A percentile compares a stretch with the other conserved stretches of the same genome.
These are phyloP conservation scores for Centroberyx gerrardi DNA, from an alignment of 2,797 vertebrate species.

Conservation along the genomic window DNA sequence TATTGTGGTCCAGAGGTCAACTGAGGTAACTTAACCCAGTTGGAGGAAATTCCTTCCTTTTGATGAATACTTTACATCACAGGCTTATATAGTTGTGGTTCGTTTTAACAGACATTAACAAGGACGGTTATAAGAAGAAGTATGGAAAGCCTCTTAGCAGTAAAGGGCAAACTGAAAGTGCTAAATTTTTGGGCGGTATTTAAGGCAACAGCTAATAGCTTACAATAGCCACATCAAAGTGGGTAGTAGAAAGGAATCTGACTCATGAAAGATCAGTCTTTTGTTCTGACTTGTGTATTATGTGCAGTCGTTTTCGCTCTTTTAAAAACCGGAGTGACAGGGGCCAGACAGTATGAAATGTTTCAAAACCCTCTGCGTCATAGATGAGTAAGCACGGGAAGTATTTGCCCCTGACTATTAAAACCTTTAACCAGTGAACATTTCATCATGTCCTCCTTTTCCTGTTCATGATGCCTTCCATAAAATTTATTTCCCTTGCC, in stretches of 20 bases:
- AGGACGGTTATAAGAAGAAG: constrained; percentile 23
- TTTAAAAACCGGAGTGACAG: constrained; percentile 33
- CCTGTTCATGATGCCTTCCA: constrained; percentile 13
- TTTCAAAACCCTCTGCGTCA: constrained; percentile 33
- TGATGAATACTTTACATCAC: constrained; percentile 33
- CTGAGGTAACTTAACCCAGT: constrained; percentile 16
- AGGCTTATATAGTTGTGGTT: constrained; percentile 25
- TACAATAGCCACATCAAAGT: constrained; percentile 36
- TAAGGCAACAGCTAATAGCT: constrained; percentile 25
- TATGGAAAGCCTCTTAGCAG: constrained; percentile 17
- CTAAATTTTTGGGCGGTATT: constrained; percentile 28
- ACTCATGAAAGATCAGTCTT: constrained; percentile 26
- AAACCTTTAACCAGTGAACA: constrained; percentile 18
- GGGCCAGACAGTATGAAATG: constrained; percentile 29
- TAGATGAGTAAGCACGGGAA: constrained; percentile 20
- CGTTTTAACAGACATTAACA: constrained; percentile 43
- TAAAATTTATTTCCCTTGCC: constrained; percentile 5
- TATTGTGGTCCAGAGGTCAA: constrained; percentile 33
- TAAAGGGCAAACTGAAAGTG: constrained; percentile 29
- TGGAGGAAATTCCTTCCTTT: constrained; percentile 17
- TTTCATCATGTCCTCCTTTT: constrained; percentile 1
- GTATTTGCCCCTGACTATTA: constrained; percentile 27
- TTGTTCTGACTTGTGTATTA: constrained; percentile 31
- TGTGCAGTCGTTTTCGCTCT: constrained; percentile 37
- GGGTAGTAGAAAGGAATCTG: constrained; percentile 19